Evolutionary conservation across 2,888 invertebrate genomes (phyloP).

Genomic region (Lepidochrysops patricia): DNA sequence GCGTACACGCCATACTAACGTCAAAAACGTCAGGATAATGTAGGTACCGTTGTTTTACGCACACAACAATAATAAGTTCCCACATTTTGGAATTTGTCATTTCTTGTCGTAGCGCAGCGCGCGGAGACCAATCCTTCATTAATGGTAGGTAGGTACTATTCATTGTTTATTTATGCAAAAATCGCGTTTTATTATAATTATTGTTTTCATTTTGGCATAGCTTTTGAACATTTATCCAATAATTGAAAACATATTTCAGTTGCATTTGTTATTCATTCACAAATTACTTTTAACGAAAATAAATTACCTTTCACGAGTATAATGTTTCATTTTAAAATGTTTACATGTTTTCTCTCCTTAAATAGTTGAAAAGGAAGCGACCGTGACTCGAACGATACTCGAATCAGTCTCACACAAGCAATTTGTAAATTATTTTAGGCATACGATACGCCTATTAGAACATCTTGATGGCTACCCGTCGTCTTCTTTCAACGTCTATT

Average conservation of each 20-base stretch:
- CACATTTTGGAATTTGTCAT: too few relatives aligned
- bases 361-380: slow-evolving; percentile 21
- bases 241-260: neutral
- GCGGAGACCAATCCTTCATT: too few relatives aligned
- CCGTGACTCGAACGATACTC: slow-evolving; percentile 21
- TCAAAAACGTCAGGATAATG: too few relatives aligned
- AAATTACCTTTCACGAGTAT: slow-evolving; percentile 13
- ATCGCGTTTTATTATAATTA: too few relatives aligned
- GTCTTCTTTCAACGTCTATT: slow-evolving; percentile 71
- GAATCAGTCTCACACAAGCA: slow-evolving; percentile 25
- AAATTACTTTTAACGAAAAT: neutral
- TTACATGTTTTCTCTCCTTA: slow-evolving; percentile 5
- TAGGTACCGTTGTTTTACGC: too few relatives aligned
- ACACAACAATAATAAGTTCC: too few relatives aligned
- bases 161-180: too few relatives aligned
- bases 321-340: neutral
- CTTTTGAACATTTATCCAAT: neutral
- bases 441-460: slow-evolving; percentile 67
- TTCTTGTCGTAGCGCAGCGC: too few relatives aligned
- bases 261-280: neutral
- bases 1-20: too few relatives aligned
- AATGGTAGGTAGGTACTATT: neutral
- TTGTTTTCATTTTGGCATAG: too few relatives aligned
- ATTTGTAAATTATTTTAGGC: slow-evolving; percentile 70
- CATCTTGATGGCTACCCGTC: slow-evolving; percentile 69